Evolutionary conservation across 1,140 invertebrate genomes (phyloP).

Genomic region (Oryzaephilus surinamensis): DNA sequence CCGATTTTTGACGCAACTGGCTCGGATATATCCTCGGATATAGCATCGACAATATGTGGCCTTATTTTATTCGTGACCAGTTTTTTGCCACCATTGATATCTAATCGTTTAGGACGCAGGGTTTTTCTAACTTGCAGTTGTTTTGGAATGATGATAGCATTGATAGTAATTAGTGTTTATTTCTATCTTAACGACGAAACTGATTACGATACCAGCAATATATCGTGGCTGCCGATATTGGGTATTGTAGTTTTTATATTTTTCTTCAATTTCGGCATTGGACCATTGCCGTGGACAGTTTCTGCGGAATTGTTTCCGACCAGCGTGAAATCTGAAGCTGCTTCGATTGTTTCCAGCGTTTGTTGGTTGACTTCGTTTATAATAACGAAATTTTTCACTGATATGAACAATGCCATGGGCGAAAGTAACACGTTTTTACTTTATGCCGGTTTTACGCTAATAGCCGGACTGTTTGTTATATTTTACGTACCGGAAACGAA

Average conservation of each 20-base stretch:
- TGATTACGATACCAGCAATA: neutral
- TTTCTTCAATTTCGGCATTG: conserved; percentile 1
- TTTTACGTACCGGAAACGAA: conserved; percentile 11
- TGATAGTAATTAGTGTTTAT: neutral
- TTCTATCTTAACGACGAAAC: conserved; percentile 1
- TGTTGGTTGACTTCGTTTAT: conserved; percentile 71
- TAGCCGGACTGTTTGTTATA: conserved; percentile 3
- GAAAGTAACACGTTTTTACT: conserved; percentile 42
- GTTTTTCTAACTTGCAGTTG: neutral
- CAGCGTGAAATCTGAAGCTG: conserved; percentile 59
- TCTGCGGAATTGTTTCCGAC: conserved; percentile 70
- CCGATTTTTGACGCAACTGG: conserved; percentile 1
- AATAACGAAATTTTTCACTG: conserved; percentile 60
- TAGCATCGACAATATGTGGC: conserved; percentile 6
- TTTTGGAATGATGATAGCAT: conserved; percentile 1
- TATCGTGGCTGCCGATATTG: conserved; percentile 6
- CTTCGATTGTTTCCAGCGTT: conserved; percentile 56
- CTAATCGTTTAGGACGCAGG: conserved; percentile 1
- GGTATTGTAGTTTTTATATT: conserved; percentile 5
- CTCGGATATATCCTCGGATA: conserved; percentile 1
- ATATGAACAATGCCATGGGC: conserved; percentile 47
- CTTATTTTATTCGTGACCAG: conserved; percentile 5
- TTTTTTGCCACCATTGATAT: conserved; percentile 4
- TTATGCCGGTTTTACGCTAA: conserved; percentile 5
- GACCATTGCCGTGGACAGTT: conserved; percentile 46